Evolutionary conservation across 2,888 invertebrate species (phyloP).

Genomic region (Drosophila sordidula): DNA sequence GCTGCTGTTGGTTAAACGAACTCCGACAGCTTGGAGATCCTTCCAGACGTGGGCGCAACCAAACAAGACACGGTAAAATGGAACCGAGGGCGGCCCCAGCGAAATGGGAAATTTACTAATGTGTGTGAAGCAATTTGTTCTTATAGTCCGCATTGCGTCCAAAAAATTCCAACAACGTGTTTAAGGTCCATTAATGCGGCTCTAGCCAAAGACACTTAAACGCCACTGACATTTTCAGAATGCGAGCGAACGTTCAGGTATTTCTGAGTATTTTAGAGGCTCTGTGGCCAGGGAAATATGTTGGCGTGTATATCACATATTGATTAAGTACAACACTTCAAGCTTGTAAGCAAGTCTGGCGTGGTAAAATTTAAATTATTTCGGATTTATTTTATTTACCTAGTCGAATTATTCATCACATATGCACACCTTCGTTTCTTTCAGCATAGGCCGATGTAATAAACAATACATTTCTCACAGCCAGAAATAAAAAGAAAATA

Average conservation of each 20-base stretch:
- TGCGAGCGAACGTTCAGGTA: constrained; percentile 31
- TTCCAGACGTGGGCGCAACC: constrained; percentile 23
- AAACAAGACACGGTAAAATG: not conserved
- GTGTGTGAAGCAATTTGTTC: constrained; percentile 74
- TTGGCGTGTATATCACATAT: not conserved
- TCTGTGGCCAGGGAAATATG: constrained; percentile 20
- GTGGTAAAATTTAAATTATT: no score
- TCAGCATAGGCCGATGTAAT: no score
- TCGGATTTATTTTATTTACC: no score
- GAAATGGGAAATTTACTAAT: constrained; percentile 57
- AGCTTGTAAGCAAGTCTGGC: not conserved
- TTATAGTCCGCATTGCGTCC: constrained; percentile 31
- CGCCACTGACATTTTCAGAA: constrained; percentile 27
- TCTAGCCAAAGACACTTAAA: constrained; percentile 48
- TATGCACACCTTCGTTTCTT: no score
- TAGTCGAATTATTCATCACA: no score
- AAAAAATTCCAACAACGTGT: constrained; percentile 70
- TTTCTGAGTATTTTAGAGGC: constrained; percentile 28
- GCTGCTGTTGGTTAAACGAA: constrained; percentile 39
- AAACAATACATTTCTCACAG: not conserved
- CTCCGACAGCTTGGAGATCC: constrained; percentile 44
- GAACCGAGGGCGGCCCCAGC: constrained; percentile 6
- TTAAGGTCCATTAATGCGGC: constrained; percentile 72
- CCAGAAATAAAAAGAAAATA: not conserved
- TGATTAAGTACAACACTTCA: no score